Base-by-base conservation (phyloP, 1,140 invertebrate species). In the Danaus plexippus region DNA sequence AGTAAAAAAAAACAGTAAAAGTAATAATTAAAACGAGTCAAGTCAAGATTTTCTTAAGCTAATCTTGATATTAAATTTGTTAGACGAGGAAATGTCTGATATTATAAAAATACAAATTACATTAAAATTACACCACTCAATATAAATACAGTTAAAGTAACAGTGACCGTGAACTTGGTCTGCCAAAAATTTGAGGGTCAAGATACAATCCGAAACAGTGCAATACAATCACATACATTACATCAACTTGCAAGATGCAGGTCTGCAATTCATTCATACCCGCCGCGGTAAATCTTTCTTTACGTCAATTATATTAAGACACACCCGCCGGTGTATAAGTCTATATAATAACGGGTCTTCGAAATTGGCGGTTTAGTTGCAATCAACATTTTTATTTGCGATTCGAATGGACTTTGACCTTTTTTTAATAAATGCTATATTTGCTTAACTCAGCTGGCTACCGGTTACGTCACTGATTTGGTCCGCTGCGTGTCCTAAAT, bases 401-500 rank as follows among this genome's bases (percentile, higher is more conserved):
- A 47, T 58, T n/a, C 42, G 11, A 6, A 18, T 52, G 56, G 49
- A 64, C 59, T 47, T 64, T 66, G 57, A 15, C 9, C 8, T 63
- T 11, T 60, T 32, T 56, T 57, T 53, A 61, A 63, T 66, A 69
- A 56, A 62, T 64, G 55, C 59, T 62, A 61, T 61, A 70, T 68
- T 77, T 63, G 65, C 52, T 48, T 59, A 61, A 51, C 48, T 18
- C n/a, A 50, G 11, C 46, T 52, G 10, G 47, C 63, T 63, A 65
- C 61, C 53, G 41, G 61, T 78, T 72, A 67, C 69, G 61, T 60
- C 67, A 78, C 57, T 54, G 64, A 54, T 52, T 58, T 66, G 71
- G 69, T 75, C 60, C 64, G 72, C 67, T 69, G 64, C 50, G 11
- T 75, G 73, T 72, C 73, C 73, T 68, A 76, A 73, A 78, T 78